Base-by-base conservation (phyloP, 2,888 invertebrate genomes). In the Bombylius discolor region DNA sequence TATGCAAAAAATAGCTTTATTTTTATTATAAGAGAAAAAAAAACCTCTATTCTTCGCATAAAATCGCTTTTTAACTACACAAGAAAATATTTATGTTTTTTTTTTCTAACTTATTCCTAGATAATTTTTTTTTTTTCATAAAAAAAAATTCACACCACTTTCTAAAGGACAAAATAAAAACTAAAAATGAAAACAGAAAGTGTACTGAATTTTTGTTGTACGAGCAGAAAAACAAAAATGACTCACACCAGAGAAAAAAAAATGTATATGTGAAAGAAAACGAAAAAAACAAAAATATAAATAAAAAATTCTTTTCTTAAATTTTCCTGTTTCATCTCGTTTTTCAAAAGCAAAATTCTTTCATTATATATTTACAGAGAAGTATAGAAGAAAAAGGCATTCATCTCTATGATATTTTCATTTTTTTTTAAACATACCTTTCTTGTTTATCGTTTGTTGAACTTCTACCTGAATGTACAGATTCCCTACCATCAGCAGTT, bases 391-490 rank as follows among this genome's bases (percentile, higher is more conserved):
- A 23, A 23, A 23, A 23, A 23, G 1, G 23, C 23, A 23, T 23
- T 23, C 23, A 23, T 23, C 3, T 23, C 23, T 23, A 23, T 23
- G 23, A 23, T 23, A 23, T 39, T 39, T 39, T 39, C 7, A 39
- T 39, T 9, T 44, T 12, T 11, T 44, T 5, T 44, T 5, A 39
- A 49, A 78, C 77, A 70, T 76, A 82, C 76, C 83, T 79, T 63
- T 81, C 77, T 65, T 79, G 81, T 48, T 85, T 87, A 70, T 85
- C 84, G 56, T 69, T 67, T 63, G 85, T 82, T 59, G 89, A 89
- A 74, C 89, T 89, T 63, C 88, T 81, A 50, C 89, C 90, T 23
- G 89, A 89, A 76, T 89, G 89, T 54, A 87, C 86, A 64, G 87
- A 87, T 60, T 82, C 86, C 62, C 87, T 79, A 62, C 86, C 87